phyloP scores from a whole-genome alignment of 2,113 vertebrate genomes.

The Anhinga anhinga region DNA sequence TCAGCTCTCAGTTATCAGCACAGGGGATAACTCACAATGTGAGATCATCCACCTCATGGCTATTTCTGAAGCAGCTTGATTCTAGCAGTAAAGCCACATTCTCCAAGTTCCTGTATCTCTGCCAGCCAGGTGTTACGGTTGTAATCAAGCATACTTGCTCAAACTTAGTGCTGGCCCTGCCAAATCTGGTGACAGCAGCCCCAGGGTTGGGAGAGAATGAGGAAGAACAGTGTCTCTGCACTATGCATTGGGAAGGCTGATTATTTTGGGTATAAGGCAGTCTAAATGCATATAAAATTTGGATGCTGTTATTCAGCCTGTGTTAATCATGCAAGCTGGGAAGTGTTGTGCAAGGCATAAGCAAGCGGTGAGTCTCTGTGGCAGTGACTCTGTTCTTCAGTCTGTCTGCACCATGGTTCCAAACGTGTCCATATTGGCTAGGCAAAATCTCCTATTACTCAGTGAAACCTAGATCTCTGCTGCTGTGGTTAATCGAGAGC shows the following conservation, averaged over 20 bases:
- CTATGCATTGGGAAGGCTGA: background rate
- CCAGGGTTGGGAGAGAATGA: background rate
- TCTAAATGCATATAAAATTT: background rate
- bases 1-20: background rate
- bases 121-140: background rate
- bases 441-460: background rate
- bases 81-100: background rate
- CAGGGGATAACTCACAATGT: background rate
- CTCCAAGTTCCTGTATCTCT: background rate
- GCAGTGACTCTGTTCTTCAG: background rate
- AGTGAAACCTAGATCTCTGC: background rate
- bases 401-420: background rate
- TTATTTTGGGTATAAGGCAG: background rate
- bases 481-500: background rate
- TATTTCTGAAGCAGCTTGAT: background rate
- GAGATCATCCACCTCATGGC: background rate
- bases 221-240: background rate
- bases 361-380: fast-evolving
- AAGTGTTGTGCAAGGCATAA: background rate
- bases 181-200: background rate
- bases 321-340: background rate
- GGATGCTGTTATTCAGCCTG: background rate
- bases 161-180: background rate
- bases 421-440: fast-evolving
- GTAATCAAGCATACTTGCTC: background rate